Percentiles rank a stretch among this genome's conserved stretches.
Evolutionary conservation across 2,797 vertebrate genomes (phyloP).

Genomic region (Erethizon dorsatum): DNA sequence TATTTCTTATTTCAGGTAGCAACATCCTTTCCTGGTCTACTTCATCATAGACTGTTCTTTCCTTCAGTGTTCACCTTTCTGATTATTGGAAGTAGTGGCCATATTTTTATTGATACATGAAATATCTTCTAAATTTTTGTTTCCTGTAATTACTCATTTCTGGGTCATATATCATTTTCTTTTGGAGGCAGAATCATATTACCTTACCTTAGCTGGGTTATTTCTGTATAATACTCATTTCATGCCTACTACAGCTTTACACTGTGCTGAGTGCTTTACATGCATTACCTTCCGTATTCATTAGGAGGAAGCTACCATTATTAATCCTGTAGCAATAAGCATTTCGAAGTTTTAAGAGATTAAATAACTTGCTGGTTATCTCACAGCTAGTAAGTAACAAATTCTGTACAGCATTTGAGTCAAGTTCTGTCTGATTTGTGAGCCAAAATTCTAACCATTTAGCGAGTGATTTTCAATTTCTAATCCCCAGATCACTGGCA

Average conservation of each 20-base stretch:
- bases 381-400: neutral
- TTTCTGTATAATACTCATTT: neutral
- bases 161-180: neutral
- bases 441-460: neutral
- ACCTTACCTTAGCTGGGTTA: neutral
- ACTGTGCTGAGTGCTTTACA: neutral
- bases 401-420: neutral
- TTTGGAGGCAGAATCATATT: neutral
- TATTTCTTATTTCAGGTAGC: neutral
- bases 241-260: neutral
- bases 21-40: neutral
- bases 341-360: conserved; percentile 29
- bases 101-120: conserved; percentile 33
- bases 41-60: neutral
- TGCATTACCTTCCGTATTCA: neutral
- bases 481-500: neutral
- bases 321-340: neutral
- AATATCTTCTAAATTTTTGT: conserved; percentile 7
- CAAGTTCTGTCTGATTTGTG: neutral
- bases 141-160: neutral
- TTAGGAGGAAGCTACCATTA: neutral
- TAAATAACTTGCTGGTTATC: neutral
- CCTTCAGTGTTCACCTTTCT: neutral
- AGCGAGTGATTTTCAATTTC: neutral
- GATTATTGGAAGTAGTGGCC: neutral